Evolutionary conservation across 2,888 invertebrate genomes (phyloP), one percentile per base, ranked within the genome.

Genomic region (Buathra laborator): DNA sequence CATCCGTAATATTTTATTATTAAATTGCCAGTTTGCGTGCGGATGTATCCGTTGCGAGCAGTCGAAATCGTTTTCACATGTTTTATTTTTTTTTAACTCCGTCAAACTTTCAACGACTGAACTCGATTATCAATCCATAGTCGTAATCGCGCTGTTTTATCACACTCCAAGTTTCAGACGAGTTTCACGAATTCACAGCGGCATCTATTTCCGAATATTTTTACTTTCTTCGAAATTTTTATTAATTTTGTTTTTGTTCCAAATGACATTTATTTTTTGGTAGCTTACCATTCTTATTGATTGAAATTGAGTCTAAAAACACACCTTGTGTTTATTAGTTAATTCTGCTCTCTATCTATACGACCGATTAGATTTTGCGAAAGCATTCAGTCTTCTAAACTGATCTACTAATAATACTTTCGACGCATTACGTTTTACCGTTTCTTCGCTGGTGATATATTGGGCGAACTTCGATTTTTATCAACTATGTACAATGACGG

Each of bases 141-240:
- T 56, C 56, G 56, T 24, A 9, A 3, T 53, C 2, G 53, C 53
- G n/a, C 19, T 7, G 16, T 3, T 53, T 53, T 16, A 9, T 19
- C 9, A 19, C 53, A 51, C 16, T 51, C 16, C 0, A 16, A 51
- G 16, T 16, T 16, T 12, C n/a, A 16, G 19, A 19, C 6, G 53
- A 83, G 80, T 74, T 72, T 62, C 83, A 71, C 74, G 72, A 86
- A 74, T 86, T 81, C 82, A 82, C 85, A 79, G 82, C 79, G 79
- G 56, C 79, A 75, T 74, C 43, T 64, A 77, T 51, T 78, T 67
- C 67, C 5, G 16, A 70, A 37, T 70, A 78, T 59, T 74, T 78
- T 81, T 56, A 37, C 46, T 62, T 24, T 70, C 70, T 46, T 16
- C 14, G 37, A 29, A 53, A 72, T 24, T 64, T 64, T 74, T 32